Percentiles rank a stretch among this genome's conserved stretches.
Conservation (phyloP, 2,888 invertebrate species). For the Ormyrus pomaceus region DNA sequence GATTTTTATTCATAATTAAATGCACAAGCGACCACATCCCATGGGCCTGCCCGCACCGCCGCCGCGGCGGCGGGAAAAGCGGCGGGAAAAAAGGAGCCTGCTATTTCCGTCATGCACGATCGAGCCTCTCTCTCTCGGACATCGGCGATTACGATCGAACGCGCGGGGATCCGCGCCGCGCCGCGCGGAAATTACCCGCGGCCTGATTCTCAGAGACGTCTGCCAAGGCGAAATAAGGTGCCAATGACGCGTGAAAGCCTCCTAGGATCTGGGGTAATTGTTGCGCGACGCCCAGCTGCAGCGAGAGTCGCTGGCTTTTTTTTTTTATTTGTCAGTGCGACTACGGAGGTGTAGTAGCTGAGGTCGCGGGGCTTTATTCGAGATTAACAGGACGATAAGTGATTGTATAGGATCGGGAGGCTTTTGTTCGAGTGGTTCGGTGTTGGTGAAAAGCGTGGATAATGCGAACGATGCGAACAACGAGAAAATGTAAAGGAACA, state of each 20-base stretch:
- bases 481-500: too few relatives aligned
- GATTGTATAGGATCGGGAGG: neutral
- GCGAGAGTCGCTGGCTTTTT: neutral
- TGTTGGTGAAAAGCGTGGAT: too few relatives aligned
- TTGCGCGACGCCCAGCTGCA: neutral
- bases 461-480: too few relatives aligned
- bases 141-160: neutral
- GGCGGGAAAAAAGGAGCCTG: neutral
- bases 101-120: constrained; percentile 37
- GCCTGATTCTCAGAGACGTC: too few relatives aligned
- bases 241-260: constrained; percentile 54
- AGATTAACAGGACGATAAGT: neutral
- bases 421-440: too few relatives aligned
- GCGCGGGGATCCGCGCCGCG: too few relatives aligned
- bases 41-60: too few relatives aligned
- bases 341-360: neutral
- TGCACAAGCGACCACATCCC: too few relatives aligned
- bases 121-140: constrained; percentile 1
- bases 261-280: constrained; percentile 42
- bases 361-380: neutral
- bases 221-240: constrained; percentile 31
- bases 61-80: neutral
- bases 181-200: too few relatives aligned
- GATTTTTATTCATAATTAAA: too few relatives aligned
- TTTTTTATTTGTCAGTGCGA: too few relatives aligned